Conservation (phyloP, 2,113 vertebrate genomes). For the Eleginops maclovinus region DNA sequence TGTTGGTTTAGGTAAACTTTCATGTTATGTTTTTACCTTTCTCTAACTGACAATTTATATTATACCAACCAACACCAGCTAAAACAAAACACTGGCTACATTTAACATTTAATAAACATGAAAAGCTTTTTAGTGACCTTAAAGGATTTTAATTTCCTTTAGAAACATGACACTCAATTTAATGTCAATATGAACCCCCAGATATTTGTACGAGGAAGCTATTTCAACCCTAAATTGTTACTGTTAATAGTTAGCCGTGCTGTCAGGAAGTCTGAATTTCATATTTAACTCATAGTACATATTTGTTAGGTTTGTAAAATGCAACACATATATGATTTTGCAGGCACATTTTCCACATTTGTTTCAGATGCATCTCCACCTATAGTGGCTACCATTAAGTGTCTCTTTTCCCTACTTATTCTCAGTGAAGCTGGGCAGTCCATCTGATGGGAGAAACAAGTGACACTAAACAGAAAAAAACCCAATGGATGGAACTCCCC, state of each 20-base stretch:
- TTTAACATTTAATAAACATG: too few relatives aligned
- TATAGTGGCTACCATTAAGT: neutral
- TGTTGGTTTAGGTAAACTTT: constrained; percentile 7
- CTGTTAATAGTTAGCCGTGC: neutral
- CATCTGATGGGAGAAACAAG: neutral
- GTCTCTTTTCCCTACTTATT: neutral
- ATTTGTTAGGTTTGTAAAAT: neutral
- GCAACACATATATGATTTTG: neutral
- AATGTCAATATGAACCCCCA: neutral
- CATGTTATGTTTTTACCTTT: constrained; percentile 15
- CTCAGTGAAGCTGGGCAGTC: neutral
- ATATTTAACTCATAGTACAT: neutral
- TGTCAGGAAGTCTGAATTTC: neutral
- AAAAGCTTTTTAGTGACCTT: too few relatives aligned
- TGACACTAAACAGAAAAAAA: constrained; percentile 19
- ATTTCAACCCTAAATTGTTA: neutral
- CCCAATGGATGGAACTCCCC: constrained; percentile 21
- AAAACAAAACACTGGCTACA: too few relatives aligned
- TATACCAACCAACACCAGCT: too few relatives aligned
- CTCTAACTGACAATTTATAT: neutral
- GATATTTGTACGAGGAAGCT: neutral
- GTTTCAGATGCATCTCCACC: neutral
- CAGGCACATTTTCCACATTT: neutral
- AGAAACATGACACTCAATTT: too few relatives aligned
- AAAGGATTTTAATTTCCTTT: too few relatives aligned